Evolutionary conservation across 2,888 invertebrate species (phyloP).

Genomic region (Nezara viridula): DNA sequence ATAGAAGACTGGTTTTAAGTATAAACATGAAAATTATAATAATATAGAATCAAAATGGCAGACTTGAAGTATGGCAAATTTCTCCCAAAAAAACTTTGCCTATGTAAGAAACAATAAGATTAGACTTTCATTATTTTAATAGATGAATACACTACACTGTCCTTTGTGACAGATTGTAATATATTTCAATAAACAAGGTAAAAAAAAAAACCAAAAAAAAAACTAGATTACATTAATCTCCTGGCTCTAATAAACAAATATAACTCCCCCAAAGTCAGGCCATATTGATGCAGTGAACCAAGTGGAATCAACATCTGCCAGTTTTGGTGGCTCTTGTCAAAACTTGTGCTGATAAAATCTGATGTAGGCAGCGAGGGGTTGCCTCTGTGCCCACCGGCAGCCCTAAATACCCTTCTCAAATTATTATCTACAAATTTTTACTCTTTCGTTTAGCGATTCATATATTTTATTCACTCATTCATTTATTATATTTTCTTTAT

Average conservation of each 20-base stretch:
- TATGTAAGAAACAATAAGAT: no score
- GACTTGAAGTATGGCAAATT: no score
- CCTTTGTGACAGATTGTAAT: no score
- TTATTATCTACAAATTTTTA: neutral
- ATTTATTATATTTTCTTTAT: neutral
- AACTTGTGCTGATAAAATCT: conserved; percentile 28
- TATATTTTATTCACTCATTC: neutral
- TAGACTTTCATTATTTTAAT: no score
- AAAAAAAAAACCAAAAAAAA: no score
- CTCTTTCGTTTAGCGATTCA: neutral
- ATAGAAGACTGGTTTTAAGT: no score
- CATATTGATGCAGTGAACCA: neutral
- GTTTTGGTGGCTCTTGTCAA: conserved; percentile 19
- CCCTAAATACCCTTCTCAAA: neutral
- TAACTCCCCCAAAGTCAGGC: neutral
- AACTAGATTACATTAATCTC: neutral
- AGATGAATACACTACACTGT: no score
- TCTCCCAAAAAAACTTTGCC: no score
- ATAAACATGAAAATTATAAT: no score
- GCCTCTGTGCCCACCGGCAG: neutral
- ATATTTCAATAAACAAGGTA: no score
- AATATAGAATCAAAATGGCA: no score
- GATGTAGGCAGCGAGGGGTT: neutral
- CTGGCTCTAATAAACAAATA: neutral
- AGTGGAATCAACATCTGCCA: neutral